These are phyloP conservation scores for Eupithecia centaureata DNA, from an alignment of 2,888 invertebrate genomes.

Conservation along the genomic window DNA sequence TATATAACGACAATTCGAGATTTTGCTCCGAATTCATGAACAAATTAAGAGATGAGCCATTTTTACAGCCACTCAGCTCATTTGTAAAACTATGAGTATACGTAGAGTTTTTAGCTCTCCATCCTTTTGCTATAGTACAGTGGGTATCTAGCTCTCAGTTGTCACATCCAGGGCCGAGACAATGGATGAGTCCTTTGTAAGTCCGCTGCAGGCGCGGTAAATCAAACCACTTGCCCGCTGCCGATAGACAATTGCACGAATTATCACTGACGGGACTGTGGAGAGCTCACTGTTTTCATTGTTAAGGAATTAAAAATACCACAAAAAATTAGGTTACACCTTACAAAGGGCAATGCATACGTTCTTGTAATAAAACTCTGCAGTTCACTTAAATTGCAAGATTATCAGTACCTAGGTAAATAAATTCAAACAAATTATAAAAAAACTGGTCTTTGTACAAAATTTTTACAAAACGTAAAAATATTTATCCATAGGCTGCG, in stretches of 20 bases:
- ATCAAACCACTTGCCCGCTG: constrained; percentile 26
- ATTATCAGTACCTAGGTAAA: too few relatives aligned
- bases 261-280: constrained; percentile 6
- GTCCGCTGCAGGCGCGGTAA: constrained; percentile 34
- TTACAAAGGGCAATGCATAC: too few relatives aligned
- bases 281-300: neutral
- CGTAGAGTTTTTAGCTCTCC: too few relatives aligned
- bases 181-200: constrained; percentile 36
- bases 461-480: too few relatives aligned
- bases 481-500: too few relatives aligned
- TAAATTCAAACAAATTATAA: too few relatives aligned
- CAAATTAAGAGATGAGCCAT: neutral
- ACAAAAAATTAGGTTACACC: too few relatives aligned
- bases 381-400: too few relatives aligned
- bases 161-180: constrained; percentile 34
- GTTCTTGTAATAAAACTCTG: too few relatives aligned
- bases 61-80: neutral
- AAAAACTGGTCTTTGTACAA: too few relatives aligned
- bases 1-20: too few relatives aligned
- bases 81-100: too few relatives aligned
- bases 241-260: constrained; percentile 22
- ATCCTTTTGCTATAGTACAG: neutral
- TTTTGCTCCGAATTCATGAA: neutral
- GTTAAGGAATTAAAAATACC: neutral
- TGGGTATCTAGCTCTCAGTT: neutral